Percentiles rank a stretch among this genome's conserved stretches.
These are phyloP conservation scores for Drosophila jambulina DNA, from an alignment of 1,140 invertebrate genomes.

Conservation along the genomic window DNA sequence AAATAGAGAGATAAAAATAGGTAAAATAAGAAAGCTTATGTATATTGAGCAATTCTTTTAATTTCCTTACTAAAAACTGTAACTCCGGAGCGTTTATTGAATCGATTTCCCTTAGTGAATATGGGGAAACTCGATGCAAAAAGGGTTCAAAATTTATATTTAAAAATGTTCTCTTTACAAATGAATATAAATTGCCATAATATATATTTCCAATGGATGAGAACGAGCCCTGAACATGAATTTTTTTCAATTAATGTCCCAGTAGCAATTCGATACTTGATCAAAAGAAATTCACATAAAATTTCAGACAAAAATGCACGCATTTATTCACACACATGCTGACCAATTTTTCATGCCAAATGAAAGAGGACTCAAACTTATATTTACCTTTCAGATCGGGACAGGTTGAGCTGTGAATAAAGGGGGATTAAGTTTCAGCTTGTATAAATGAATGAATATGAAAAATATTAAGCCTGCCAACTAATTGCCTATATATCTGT, in stretches of 20 bases:
- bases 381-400: constrained; percentile 14
- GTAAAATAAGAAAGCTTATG: too few relatives aligned
- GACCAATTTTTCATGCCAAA: not conserved
- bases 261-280: not conserved
- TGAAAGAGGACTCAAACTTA: constrained; percentile 5
- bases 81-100: too few relatives aligned
- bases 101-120: too few relatives aligned
- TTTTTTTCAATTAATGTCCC: not conserved
- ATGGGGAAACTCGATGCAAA: not conserved
- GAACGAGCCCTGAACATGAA: too few relatives aligned
- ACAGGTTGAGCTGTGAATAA: constrained; percentile 46
- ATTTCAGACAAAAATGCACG: not conserved
- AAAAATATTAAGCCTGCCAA: constrained; percentile 31
- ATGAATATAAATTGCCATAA: not conserved
- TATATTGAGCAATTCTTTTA: too few relatives aligned
- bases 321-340: not conserved
- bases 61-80: too few relatives aligned
- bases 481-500: constrained; percentile 54
- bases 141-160: not conserved
- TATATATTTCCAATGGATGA: not conserved
- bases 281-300: not conserved
- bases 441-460: constrained; percentile 4
- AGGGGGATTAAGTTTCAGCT: constrained; percentile 49
- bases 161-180: not conserved
- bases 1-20: too few relatives aligned